These are phyloP conservation scores for Karalla daura DNA, from an alignment of 2,797 vertebrate genomes.

Conservation along the genomic window DNA sequence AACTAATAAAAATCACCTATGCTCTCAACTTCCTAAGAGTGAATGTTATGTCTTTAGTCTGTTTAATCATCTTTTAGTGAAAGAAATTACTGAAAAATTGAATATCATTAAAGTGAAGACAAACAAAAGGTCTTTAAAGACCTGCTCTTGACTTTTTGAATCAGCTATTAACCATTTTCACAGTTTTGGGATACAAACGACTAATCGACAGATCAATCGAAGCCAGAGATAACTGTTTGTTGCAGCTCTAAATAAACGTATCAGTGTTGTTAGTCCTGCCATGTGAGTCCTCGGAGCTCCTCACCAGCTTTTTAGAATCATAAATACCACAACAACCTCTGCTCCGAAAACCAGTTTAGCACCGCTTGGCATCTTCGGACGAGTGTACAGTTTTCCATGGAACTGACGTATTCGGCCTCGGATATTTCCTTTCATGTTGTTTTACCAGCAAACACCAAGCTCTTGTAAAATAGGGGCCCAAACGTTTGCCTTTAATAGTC, in stretches of 20 bases:
- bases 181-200: no score
- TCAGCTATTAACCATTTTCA: no score
- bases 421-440: slow-evolving; percentile 60
- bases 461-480: slow-evolving; percentile 50
- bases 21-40: no score
- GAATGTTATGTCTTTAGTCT: no score
- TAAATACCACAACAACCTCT: slow-evolving; percentile 13
- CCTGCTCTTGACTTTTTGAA: no score
- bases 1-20: no score
- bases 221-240: no score
- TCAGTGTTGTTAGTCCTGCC: background rate
- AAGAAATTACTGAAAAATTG: no score
- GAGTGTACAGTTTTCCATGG: slow-evolving; percentile 29
- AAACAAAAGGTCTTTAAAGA: no score
- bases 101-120: no score
- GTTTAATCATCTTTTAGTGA: no score
- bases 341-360: slow-evolving; percentile 10
- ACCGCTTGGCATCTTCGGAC: slow-evolving; percentile 5
- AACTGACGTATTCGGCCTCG: slow-evolving; percentile 34
- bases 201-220: no score
- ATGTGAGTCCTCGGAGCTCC: slow-evolving; percentile 1
- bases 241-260: background rate
- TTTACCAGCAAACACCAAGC: slow-evolving; percentile 51
- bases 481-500: slow-evolving; percentile 57
- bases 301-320: slow-evolving; percentile 3